Percentiles rank a stretch among this genome's conserved stretches.
Evolutionary conservation across 2,797 vertebrate species (phyloP).

Genomic region (Kryptopterus vitreolus): DNA sequence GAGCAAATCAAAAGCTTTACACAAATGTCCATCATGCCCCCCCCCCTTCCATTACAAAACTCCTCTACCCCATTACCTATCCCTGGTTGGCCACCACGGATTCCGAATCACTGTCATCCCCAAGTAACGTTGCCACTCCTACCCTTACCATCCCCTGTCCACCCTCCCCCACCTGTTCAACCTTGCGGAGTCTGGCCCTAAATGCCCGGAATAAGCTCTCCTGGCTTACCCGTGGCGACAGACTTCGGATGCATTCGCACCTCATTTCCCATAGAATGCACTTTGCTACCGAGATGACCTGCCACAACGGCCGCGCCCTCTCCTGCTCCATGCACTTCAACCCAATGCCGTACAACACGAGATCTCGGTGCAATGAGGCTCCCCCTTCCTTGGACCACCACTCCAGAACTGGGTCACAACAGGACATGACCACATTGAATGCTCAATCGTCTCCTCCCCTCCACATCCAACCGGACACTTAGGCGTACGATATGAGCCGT

Average conservation of each 20-base stretch:
- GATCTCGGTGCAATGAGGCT: not conserved
- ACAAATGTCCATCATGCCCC: no score
- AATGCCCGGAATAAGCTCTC: not conserved
- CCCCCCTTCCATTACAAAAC: no score
- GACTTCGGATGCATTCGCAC: not conserved
- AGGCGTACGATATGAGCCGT: not conserved
- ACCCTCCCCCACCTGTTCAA: no score
- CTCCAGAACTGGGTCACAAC: not conserved
- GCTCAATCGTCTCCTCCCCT: not conserved
- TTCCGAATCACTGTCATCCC: not conserved
- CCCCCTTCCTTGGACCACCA: not conserved
- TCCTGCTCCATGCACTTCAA: not conserved
- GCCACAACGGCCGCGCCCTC: not conserved
- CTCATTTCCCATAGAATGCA: not conserved
- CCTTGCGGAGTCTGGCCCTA: not conserved
- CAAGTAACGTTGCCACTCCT: not conserved
- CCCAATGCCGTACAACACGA: not conserved
- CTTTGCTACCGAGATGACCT: not conserved
- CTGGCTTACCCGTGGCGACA: rapidly evolving
- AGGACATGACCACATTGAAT: not conserved
- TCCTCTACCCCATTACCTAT: no score
- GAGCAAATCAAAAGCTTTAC: no score
- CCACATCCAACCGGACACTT: not conserved
- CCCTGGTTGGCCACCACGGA: not conserved
- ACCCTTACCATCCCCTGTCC: not conserved